Conservation (phyloP, 2,797 vertebrate species). For the Myotis planiceps region DNA sequence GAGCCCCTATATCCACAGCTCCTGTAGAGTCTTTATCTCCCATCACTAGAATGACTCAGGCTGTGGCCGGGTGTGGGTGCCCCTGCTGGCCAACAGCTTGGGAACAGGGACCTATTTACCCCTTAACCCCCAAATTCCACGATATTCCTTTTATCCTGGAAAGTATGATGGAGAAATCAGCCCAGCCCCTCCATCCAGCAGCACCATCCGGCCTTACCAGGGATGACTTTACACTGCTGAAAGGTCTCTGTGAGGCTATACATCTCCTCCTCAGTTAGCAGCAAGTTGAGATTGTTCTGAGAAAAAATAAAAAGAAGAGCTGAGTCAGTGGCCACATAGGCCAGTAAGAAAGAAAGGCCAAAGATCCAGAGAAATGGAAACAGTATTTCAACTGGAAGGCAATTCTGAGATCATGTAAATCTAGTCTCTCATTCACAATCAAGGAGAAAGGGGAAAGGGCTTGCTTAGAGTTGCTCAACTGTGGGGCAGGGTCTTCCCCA, state of each 20-base stretch:
- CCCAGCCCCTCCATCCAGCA: background rate
- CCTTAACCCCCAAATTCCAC: background rate
- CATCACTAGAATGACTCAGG: background rate
- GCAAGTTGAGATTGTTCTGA: constrained; percentile 96
- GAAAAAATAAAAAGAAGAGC: background rate
- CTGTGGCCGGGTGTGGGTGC: background rate
- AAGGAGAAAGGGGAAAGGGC: background rate
- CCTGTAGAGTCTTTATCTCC: background rate
- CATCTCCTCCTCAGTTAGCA: constrained; percentile 98
- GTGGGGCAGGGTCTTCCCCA: background rate
- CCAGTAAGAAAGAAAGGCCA: background rate
- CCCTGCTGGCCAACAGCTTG: background rate
- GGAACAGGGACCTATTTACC: background rate
- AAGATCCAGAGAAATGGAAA: background rate
- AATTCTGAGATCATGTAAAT: background rate
- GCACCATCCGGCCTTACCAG: constrained; percentile 86
- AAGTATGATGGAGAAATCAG: background rate
- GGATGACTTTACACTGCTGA: constrained; percentile 95
- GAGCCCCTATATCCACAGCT: background rate
- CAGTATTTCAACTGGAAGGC: background rate
- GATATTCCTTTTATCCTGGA: background rate
- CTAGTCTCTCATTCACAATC: background rate
- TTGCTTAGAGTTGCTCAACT: background rate
- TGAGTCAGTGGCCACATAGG: background rate
- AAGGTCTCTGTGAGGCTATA: constrained; percentile 95